These are phyloP conservation scores for Manacus vitellinus DNA, from an alignment of 2,113 vertebrate species.

Conservation along the genomic window DNA sequence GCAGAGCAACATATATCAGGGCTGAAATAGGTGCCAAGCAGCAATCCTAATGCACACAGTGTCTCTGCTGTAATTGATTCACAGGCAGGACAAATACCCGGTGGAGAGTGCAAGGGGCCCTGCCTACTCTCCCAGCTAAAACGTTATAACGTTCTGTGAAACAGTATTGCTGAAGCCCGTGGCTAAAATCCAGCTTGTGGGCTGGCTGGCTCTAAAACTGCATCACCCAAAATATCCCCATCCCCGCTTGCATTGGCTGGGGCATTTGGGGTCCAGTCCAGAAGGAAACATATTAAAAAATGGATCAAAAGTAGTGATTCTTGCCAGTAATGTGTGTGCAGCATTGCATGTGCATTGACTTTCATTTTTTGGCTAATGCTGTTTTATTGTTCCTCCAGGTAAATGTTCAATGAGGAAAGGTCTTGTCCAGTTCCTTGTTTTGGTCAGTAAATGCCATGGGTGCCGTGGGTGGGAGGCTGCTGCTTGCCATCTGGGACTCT, in stretches of 20 bases:
- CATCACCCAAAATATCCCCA: not conserved
- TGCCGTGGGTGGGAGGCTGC: not conserved
- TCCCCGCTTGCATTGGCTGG: not conserved
- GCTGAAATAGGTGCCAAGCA: conserved; percentile 65
- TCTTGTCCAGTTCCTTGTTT: conserved; percentile 28
- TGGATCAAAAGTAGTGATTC: conserved; percentile 32
- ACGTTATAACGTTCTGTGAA: conserved; percentile 64
- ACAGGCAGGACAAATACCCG: conserved; percentile 65
- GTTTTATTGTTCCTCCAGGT: conserved; percentile 51
- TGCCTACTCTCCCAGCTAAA: conserved; percentile 36
- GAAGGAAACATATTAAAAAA: conserved; percentile 66
- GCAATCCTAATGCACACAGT: conserved; percentile 52
- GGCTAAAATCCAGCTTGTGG: conserved; percentile 32
- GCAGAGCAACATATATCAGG: conserved; percentile 68
- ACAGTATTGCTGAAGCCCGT: conserved; percentile 32
- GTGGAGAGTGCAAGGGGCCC: conserved; percentile 43
- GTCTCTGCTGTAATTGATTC: conserved; percentile 74
- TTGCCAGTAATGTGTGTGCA: conserved; percentile 29
- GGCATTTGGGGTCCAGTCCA: not conserved
- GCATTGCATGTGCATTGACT: not conserved
- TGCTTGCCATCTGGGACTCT: not conserved
- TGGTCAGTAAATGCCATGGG: not conserved
- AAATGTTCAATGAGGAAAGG: conserved; percentile 41
- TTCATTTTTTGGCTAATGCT: conserved; percentile 4
- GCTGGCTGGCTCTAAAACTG: not conserved